phyloP scores from a whole-genome alignment of 1,140 invertebrate genomes.

The Ectropis grisescens region DNA sequence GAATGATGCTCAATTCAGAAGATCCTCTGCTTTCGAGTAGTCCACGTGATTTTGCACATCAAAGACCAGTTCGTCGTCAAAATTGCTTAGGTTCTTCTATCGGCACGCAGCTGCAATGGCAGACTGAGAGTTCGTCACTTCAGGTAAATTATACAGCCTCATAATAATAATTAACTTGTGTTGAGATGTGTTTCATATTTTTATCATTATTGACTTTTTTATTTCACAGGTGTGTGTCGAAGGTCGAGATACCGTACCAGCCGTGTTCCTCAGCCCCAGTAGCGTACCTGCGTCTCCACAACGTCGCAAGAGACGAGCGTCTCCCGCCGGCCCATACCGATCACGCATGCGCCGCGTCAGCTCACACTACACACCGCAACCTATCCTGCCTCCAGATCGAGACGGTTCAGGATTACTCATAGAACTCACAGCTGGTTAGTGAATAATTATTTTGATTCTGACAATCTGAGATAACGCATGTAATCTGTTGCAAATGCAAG shows the following conservation, averaged over 20 bases:
- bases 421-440: slow-evolving; percentile 52
- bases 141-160: slow-evolving; percentile 25
- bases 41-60: slow-evolving; percentile 81
- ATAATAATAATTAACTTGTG: no score
- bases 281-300: slow-evolving; percentile 76
- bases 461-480: slow-evolving; percentile 1
- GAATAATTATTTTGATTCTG: slow-evolving; percentile 1
- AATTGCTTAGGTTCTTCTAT: slow-evolving; percentile 27
- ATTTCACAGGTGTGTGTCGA: slow-evolving; percentile 48
- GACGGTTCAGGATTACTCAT: slow-evolving; percentile 89
- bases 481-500: no score
- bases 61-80: slow-evolving; percentile 74
- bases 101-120: slow-evolving; percentile 40
- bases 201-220: slow-evolving; percentile 5
- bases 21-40: slow-evolving; percentile 86
- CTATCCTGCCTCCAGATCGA: slow-evolving; percentile 91
- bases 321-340: slow-evolving; percentile 52
- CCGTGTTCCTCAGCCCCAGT: slow-evolving; percentile 83
- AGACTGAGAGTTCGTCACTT: slow-evolving; percentile 40
- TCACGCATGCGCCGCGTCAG: slow-evolving; percentile 56
- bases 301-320: slow-evolving; percentile 70
- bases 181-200: not conserved
- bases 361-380: slow-evolving; percentile 87
- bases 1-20: slow-evolving; percentile 84
- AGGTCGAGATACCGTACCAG: slow-evolving; percentile 58